These are phyloP conservation scores for Spea multiplicata DNA, from an alignment of 2,113 vertebrate species.

Conservation along the genomic window DNA sequence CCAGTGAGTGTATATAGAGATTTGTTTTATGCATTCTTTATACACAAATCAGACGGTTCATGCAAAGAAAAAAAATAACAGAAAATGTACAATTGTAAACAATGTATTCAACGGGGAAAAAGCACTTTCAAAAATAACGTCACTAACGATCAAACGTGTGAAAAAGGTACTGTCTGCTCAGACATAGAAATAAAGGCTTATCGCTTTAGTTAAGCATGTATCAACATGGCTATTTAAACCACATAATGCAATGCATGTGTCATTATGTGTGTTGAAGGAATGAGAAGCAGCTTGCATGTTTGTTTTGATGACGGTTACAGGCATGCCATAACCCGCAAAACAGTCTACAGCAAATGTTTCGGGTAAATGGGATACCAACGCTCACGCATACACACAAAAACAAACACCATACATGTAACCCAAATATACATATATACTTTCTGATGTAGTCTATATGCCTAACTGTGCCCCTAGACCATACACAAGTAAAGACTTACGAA, in stretches of 20 bases:
- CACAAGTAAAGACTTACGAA: too few relatives aligned
- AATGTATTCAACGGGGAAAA: background rate
- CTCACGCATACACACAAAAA: background rate
- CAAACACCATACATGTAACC: too few relatives aligned
- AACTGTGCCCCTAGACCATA: too few relatives aligned
- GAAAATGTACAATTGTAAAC: background rate
- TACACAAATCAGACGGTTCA: background rate
- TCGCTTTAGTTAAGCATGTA: conserved; percentile 21
- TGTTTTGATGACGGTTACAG: conserved; percentile 28
- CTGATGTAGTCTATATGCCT: too few relatives aligned
- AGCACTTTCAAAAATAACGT: background rate
- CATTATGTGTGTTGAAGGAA: conserved; percentile 33
- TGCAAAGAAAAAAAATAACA: conserved; percentile 1
- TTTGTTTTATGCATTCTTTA: background rate
- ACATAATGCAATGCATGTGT: conserved; percentile 13
- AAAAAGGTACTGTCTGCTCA: background rate
- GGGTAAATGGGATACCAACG: background rate
- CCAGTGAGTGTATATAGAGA: too few relatives aligned
- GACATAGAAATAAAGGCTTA: background rate
- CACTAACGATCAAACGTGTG: background rate
- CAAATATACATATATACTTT: too few relatives aligned
- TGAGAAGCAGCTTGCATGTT: conserved; percentile 48
- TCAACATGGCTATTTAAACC: conserved; percentile 16
- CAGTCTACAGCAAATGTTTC: background rate
- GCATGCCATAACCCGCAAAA: conserved; percentile 22